phyloP scores from a whole-genome alignment of 2,113 vertebrate genomes.

The Dromiciops gliroides region DNA sequence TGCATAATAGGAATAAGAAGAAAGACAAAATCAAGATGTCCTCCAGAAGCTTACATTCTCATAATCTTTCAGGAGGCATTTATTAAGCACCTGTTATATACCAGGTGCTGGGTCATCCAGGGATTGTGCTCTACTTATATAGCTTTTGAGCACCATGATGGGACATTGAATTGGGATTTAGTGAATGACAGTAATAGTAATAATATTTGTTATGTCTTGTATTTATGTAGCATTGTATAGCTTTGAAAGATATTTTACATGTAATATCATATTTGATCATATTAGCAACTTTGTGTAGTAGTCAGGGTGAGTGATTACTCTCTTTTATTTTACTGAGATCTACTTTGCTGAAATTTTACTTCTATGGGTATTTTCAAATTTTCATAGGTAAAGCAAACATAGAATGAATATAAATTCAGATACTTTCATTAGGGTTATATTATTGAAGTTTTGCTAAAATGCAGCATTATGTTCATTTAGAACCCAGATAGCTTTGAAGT shows the following conservation, averaged over 20 bases:
- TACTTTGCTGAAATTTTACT: background rate
- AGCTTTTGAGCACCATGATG: background rate
- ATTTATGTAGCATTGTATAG: background rate
- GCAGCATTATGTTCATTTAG: background rate
- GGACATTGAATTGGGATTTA: too few relatives aligned
- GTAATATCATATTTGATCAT: background rate
- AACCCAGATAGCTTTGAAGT: background rate
- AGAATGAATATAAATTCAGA: background rate
- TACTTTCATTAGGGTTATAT: background rate
- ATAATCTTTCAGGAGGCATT: background rate
- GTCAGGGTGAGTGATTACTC: background rate
- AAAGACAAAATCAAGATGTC: background rate
- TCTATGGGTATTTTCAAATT: too few relatives aligned
- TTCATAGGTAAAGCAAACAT: background rate
- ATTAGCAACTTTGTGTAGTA: background rate
- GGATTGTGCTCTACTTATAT: background rate
- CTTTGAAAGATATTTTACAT: background rate
- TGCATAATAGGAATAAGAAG: background rate
- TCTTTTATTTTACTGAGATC: background rate
- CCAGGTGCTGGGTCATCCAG: background rate
- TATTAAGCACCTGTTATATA: background rate
- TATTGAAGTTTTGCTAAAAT: background rate
- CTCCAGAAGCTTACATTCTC: background rate
- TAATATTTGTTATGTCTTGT: background rate
- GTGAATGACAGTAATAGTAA: background rate